Base-by-base conservation (phyloP, 2,113 vertebrate species). In the Toxotes jaculatrix region DNA sequence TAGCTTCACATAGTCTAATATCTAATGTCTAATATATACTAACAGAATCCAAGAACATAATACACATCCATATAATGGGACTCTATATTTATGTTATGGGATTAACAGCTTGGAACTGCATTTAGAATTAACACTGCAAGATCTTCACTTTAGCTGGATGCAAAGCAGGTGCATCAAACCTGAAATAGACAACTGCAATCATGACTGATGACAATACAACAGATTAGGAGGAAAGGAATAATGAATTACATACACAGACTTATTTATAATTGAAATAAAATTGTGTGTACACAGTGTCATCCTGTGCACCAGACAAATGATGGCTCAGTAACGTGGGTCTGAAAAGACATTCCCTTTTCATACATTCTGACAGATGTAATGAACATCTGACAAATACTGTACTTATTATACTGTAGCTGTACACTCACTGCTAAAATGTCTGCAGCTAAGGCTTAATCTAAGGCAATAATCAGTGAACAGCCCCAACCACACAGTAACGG, bases 281-380 rank as follows among this genome's bases (percentile, higher is more conserved):
- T 38, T 31, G 27, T 42, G 27, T 27, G 27, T 1, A 27, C 27
- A 27, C 27, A 1, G 27, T 27, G 76, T 66, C 57, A 69, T 74
- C 49, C 40, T 63, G 64, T 40, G 19, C 49, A 13, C 16, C 57
- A 75, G 77, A 63, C 14, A 78, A 85, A 61, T 56, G 63, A 69
- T 21, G 3, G 23, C 78, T 80, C 68, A 65, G 9, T 51, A 63
- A 65, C 9, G 27, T 66, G 62, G 27, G 61, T 27, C 68, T 67
- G 63, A 74, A 73, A 73, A 19, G 36, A 56, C 14, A 10, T 34
- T 59, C 8, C 11, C 14, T 74, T 56, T 76, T 74, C 16, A 72
- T 77, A 67, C 38, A 21, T 11, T 68, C 19, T 36, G 17, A 80
- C 16, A 49, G 49, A 27, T 45, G 16, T 14, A 43, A 67, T 51